Evolutionary conservation across 2,888 invertebrate genomes (phyloP).

Genomic region (Callyntrura sp.): DNA sequence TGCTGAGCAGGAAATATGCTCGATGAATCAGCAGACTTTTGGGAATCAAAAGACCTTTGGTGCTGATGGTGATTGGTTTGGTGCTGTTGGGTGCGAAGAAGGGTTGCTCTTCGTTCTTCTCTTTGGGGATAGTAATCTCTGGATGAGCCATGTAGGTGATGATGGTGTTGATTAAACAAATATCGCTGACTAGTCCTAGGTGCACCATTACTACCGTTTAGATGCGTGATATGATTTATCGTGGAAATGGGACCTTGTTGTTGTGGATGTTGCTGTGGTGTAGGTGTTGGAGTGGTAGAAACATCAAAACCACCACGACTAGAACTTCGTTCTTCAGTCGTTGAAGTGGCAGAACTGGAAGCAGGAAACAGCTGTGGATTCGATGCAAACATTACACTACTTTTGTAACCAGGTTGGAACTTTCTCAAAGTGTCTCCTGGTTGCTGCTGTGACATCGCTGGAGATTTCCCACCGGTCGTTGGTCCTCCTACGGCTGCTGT

Average conservation of each 20-base stretch:
- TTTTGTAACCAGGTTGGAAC: constrained; percentile 70
- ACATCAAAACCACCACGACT: constrained; percentile 68
- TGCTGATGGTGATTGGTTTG: constrained; percentile 44
- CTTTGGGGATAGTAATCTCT: constrained; percentile 74
- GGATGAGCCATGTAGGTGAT: constrained; percentile 16
- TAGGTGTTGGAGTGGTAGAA: constrained; percentile 67
- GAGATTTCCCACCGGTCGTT: constrained; percentile 10
- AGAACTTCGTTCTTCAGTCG: constrained; percentile 68
- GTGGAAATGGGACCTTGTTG: neutral
- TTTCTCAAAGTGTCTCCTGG: constrained; percentile 53
- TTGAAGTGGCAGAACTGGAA: constrained; percentile 77
- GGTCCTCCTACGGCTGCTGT: constrained; percentile 19
- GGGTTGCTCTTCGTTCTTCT: constrained; percentile 70
- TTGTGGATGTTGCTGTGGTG: constrained; percentile 61
- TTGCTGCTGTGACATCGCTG: constrained; percentile 30
- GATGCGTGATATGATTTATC: neutral
- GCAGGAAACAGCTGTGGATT: constrained; percentile 82
- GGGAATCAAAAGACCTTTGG: constrained; percentile 61
- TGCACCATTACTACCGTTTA: neutral
- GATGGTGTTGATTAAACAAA: constrained; percentile 34
- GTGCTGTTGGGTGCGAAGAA: constrained; percentile 62
- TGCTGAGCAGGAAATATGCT: constrained; percentile 50
- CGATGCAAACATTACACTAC: constrained; percentile 83
- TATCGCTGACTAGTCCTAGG: constrained; percentile 26
- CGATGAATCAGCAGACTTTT: constrained; percentile 57